Evolutionary conservation across 37 sponge, comb jelly and placozoan species (phyloP), one percentile per base, ranked within the genome.

Genomic region (Bolinopsis microptera): DNA sequence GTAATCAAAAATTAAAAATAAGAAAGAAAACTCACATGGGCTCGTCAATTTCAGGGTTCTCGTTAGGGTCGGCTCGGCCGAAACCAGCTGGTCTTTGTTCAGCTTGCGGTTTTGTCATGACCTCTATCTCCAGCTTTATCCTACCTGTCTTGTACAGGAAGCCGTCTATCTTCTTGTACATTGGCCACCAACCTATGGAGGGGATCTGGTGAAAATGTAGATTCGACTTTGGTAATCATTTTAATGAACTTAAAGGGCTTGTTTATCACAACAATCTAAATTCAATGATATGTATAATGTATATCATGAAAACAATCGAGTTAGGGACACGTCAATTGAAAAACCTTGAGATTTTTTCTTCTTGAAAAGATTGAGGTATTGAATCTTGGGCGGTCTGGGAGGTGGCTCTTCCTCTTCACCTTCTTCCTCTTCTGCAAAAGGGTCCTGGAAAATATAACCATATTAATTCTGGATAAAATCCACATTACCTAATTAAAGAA

Each of bases 1-100:
- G n/a, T n/a, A n/a, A n/a, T n/a, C n/a, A n/a, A n/a, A n/a, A n/a
- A n/a, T n/a, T n/a, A n/a, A n/a, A n/a, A n/a, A n/a, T n/a, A n/a
- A n/a, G n/a, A n/a, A n/a, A n/a, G n/a, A 48, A 24, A 72, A 72
- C 75, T 72, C 13, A 72, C 75, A 72, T 72, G 75, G 75, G 75
- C 31, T 72, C 75, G 31, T 72, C 75, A 72, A 72, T 72, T 3
- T 30, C 26, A 28, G 75, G 75, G 75, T 72, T 72, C 26, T 72
- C 75, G 18, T 72, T 72, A 5, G 75, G 75, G 18, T 72, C 75
- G 5, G 75, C 5, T 8, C 75, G 75, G 18, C 75, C 75, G 31
- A 5, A 24, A 5, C 75, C 75, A 21, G 75, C 75, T 23, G 75
- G 75, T 72, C 75, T 72, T n/a, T 72, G 26, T 72, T 24, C n/a